These are phyloP conservation scores for Cyrtonyx montezumae DNA, from an alignment of 2,113 vertebrate species.

Conservation along the genomic window DNA sequence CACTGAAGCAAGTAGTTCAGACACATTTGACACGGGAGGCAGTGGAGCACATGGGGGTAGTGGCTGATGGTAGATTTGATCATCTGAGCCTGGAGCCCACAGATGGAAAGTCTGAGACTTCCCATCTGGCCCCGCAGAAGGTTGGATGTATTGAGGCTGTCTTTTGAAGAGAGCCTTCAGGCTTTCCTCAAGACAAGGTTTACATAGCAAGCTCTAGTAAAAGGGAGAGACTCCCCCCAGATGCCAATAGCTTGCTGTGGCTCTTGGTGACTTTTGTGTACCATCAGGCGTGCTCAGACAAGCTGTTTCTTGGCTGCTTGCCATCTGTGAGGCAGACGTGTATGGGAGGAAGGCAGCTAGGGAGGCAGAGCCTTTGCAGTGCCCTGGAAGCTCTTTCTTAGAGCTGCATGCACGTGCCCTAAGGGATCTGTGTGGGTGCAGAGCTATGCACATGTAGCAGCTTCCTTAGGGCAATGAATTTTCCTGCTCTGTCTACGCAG, in stretches of 20 bases:
- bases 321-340: not conserved
- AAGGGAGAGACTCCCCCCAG: not conserved
- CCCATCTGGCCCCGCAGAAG: conserved; percentile 35
- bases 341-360: not conserved
- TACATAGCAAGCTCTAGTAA: conserved; percentile 11
- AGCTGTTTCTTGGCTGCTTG: conserved; percentile 39
- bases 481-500: not conserved
- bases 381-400: not conserved
- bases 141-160: not conserved
- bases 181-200: not conserved
- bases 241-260: not conserved
- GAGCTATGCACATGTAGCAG: not conserved
- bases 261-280: conserved; percentile 16
- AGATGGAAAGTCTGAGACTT: conserved; percentile 37
- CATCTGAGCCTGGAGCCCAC: conserved; percentile 8
- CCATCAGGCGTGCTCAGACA: conserved; percentile 1
- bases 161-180: conserved; percentile 32
- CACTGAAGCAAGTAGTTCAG: conserved; percentile 33
- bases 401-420: fast-evolving
- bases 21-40: conserved; percentile 21
- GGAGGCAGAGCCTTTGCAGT: fast-evolving
- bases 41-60: not conserved
- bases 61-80: not conserved
- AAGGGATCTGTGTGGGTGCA: not conserved
- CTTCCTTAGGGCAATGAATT: not conserved